Evolutionary conservation across 2,797 vertebrate species (phyloP).

Genomic region (Trichosurus vulpecula): DNA sequence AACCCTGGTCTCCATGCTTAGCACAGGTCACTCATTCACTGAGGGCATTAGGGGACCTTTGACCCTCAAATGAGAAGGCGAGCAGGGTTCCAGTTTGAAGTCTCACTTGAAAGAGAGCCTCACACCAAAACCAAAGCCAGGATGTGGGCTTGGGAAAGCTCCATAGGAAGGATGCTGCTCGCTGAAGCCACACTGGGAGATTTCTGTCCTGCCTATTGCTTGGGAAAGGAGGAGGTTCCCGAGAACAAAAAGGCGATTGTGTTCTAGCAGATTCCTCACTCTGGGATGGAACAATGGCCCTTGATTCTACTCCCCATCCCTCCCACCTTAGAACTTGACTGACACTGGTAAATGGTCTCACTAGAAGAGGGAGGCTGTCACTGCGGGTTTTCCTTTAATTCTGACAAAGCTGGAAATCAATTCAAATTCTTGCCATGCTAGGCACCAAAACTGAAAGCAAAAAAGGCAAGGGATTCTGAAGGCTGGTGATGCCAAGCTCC

Average conservation of each 20-base stretch:
- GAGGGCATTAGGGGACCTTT: background rate
- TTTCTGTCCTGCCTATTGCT: background rate
- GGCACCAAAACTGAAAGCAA: background rate
- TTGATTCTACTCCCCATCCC: background rate
- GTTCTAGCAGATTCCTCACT: background rate
- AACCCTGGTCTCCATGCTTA: background rate
- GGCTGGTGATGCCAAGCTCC: background rate
- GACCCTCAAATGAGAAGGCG: background rate
- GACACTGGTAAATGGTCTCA: background rate
- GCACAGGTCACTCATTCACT: background rate
- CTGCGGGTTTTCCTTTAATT: background rate
- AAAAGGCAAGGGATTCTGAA: background rate
- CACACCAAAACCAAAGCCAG: background rate
- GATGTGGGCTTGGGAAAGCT: background rate
- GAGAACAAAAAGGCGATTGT: background rate
- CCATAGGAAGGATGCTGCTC: background rate
- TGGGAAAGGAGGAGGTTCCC: background rate
- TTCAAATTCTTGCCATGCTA: too few species aligned
- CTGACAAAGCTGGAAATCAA: background rate
- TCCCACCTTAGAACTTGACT: background rate
- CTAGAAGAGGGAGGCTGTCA: background rate
- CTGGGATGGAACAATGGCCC: background rate
- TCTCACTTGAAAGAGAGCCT: conserved; percentile 16
- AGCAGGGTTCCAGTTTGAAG: background rate
- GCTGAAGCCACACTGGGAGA: background rate